Evolutionary conservation across 2,888 invertebrate species (phyloP), one percentile per base, ranked within the genome.

Genomic region (Ryuthela nishihirai): DNA sequence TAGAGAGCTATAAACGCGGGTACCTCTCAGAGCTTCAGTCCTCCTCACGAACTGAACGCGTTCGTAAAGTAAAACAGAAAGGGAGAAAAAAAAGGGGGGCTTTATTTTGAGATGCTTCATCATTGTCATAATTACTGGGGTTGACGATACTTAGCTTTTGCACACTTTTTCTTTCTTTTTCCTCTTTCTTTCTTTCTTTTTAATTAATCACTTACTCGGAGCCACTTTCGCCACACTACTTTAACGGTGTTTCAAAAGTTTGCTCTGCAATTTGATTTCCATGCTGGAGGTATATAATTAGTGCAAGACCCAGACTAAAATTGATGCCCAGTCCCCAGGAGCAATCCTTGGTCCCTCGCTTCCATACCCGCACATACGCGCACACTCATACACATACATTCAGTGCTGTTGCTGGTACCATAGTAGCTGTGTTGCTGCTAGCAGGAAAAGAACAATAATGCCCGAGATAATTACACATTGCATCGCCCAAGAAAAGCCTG

Each of bases 111-210:
- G 54, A 36, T 26, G 36, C 46, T 54, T 41, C 46, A 54, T 54
- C 54, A 54, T 34, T 43, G 26, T 46, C 54, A 45, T 54, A 54
- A 54, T 54, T 54, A 54, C 44, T 54, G 41, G 46, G 45, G 54
- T 54, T 46, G 46, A 18, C 40, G 54, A 54, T 54, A 54, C 46
- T 54, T 54, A 54, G 46, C 46, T 46, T 46, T 40, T 34, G 25
- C 42, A 54, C 29, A 29, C 29, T 7, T 29, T 29, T 12, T 9
- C 29, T n/a, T 12, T 46, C 54, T 54, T 54, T 53, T 54, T 54
- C 46, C 40, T 54, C 46, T 41, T 46, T n/a, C n/a, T n/a, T 46
- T 52, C 26, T 54, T 54, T 54, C 54, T 54, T 54, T 54, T 54
- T 54, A 54, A 54, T 54, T 54, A 54, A 54, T 54, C 46, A 54